A percentile compares a stretch with the other conserved stretches of the same genome.
phyloP scores from a whole-genome alignment of 2,113 vertebrate genomes.

The Anguilla rostrata region DNA sequence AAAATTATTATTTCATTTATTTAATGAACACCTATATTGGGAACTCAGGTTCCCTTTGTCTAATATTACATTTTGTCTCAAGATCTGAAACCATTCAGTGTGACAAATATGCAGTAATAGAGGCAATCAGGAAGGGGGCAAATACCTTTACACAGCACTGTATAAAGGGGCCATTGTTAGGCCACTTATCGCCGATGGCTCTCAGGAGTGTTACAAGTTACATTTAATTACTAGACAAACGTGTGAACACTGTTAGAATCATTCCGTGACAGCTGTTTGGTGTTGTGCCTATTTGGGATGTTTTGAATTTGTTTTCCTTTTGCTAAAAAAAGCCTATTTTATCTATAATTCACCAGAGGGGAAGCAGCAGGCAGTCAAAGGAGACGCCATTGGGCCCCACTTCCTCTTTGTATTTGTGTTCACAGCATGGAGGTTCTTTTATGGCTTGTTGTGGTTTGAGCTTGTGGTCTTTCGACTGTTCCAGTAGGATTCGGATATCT shows the following conservation, averaged over 20 bases:
- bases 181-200: not conserved
- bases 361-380: constrained; percentile 5
- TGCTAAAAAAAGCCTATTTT: not conserved
- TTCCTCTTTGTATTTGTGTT: constrained; percentile 5
- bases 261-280: not conserved
- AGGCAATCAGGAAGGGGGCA: no score
- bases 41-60: no score
- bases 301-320: constrained; percentile 7
- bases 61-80: no score
- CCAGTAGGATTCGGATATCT: constrained; percentile 4
- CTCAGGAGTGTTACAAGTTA: not conserved
- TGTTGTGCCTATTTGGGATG: not conserved
- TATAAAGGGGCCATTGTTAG: not conserved
- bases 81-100: no score
- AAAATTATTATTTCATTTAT: no score
- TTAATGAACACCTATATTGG: no score
- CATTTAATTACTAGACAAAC: not conserved
- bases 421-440: not conserved
- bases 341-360: constrained; percentile 1
- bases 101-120: no score
- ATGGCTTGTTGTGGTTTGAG: constrained; percentile 9
- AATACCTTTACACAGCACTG: no score
- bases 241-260: not conserved
- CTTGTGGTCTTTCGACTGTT: constrained; percentile 3
- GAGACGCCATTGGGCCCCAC: not conserved